These are phyloP conservation scores for Nomada hirtipes DNA, from an alignment of 2,888 invertebrate genomes.

Conservation along the genomic window DNA sequence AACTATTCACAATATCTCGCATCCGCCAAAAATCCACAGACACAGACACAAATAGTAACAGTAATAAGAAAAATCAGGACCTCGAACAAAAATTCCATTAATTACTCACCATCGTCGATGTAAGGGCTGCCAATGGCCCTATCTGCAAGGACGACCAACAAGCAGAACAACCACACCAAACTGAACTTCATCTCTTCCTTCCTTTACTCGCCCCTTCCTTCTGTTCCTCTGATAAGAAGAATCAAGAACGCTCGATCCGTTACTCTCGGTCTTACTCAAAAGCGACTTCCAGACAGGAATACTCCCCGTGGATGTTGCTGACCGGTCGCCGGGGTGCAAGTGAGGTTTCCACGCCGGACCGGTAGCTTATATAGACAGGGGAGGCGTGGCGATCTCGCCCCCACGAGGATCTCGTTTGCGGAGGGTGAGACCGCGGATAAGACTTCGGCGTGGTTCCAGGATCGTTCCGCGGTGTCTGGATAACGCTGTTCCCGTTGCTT, in stretches of 20 bases:
- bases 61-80: no score
- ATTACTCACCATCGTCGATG: slow-evolving; percentile 80
- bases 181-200: slow-evolving; percentile 74
- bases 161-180: slow-evolving; percentile 74
- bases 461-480: slow-evolving; percentile 39
- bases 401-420: slow-evolving; percentile 63
- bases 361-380: slow-evolving; percentile 81
- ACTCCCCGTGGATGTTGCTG: slow-evolving; percentile 28
- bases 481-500: slow-evolving; percentile 13
- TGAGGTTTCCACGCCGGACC: slow-evolving; percentile 75
- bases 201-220: background rate
- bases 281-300: background rate
- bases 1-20: no score
- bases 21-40: no score
- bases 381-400: slow-evolving; percentile 79
- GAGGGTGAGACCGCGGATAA: slow-evolving; percentile 64
- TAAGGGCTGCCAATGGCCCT: slow-evolving; percentile 76
- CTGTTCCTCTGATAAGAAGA: background rate
- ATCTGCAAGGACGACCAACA: slow-evolving; percentile 74
- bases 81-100: background rate
- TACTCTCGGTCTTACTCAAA: background rate
- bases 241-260: background rate
- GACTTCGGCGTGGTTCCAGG: slow-evolving; percentile 45
- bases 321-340: slow-evolving; percentile 75
- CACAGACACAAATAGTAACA: no score